Evolutionary conservation across 2,797 vertebrate genomes (phyloP), one percentile per base, ranked within the genome.

Genomic region (Megalops cyprinoides): DNA sequence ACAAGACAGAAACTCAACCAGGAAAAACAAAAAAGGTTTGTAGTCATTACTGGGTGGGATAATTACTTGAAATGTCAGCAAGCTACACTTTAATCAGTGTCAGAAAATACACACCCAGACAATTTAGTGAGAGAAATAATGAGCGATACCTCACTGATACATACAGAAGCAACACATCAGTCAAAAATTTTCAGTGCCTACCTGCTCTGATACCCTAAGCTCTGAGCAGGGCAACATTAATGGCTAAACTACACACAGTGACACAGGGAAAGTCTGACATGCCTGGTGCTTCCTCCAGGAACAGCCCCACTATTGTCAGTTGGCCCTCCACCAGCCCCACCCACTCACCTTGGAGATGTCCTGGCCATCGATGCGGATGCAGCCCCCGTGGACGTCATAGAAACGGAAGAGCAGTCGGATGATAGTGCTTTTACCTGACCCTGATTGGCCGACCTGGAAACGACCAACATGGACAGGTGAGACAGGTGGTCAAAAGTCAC

Each of bases 371-470:
- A 99, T 95, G 81, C 92, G 93, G 85, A 99, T 93, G 86, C 94
- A 95, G 82, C 97, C 98, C 0, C 96, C 96, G 48, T 86, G 93
- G 81, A 99, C 88, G 0, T 99, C 91, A 0, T 98, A 99, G 90
- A 99, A 99, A 15, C 98, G 97, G 90, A 99, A 99, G 0, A 99
- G 92, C 79, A 99, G 93, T 55, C 98, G 96, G 37, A 99, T 91
- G 81, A 99, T 87, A 76, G 98, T 99, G 92, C 97, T 99, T 87
- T 99, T 99, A 12, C 98, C 98, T 0, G 96, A 95, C 4, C 98
- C 98, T 0, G 98, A 99, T 0, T 94, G 96, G 51, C 98, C 98
- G 34, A 99, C 98, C 98, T 97, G 81, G 4, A 46, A 46, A 46
- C 4, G n/a, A 76, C 49, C 0, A 73, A 42, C n/a, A n/a, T n/a